Evolutionary conservation across 2,797 vertebrate genomes (phyloP).

Genomic region (Microctenopoma lineatum): DNA sequence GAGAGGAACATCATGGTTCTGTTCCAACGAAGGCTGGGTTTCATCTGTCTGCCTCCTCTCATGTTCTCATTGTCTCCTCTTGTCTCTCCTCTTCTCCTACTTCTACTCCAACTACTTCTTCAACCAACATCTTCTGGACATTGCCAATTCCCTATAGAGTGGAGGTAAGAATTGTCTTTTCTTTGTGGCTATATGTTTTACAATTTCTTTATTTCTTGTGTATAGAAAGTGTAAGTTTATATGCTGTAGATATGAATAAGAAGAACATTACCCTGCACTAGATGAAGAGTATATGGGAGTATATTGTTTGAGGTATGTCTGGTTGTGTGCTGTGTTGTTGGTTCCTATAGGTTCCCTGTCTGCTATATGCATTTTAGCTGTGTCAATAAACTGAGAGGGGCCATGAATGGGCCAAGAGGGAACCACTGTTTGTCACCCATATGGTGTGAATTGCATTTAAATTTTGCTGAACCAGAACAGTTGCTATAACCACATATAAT

Average conservation of each 20-base stretch:
- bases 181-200: not conserved
- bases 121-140: constrained; percentile 72
- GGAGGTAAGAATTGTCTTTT: constrained; percentile 89
- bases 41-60: constrained; percentile 14
- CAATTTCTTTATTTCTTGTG: not conserved
- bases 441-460: constrained; percentile 42
- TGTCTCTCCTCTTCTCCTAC: constrained; percentile 37
- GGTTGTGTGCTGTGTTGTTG: not conserved
- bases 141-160: constrained; percentile 86
- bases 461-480: constrained; percentile 46
- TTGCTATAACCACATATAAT: constrained; percentile 54
- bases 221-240: not conserved
- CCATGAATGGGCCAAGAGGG: constrained; percentile 12
- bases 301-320: constrained; percentile 8
- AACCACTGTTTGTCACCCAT: constrained; percentile 22
- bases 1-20: constrained; percentile 58
- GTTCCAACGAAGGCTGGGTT: constrained; percentile 11
- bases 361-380: constrained; percentile 16
- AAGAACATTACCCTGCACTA: not conserved
- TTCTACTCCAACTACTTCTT: constrained; percentile 45
- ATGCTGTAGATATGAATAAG: not conserved
- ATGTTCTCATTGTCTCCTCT: constrained; percentile 61
- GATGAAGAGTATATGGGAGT: too few relatives aligned
- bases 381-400: constrained; percentile 12
- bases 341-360: constrained; percentile 20